Evolutionary conservation across 2,113 vertebrate species (phyloP), one percentile per base, ranked within the genome.

Genomic region (Elaphurus davidianus): DNA sequence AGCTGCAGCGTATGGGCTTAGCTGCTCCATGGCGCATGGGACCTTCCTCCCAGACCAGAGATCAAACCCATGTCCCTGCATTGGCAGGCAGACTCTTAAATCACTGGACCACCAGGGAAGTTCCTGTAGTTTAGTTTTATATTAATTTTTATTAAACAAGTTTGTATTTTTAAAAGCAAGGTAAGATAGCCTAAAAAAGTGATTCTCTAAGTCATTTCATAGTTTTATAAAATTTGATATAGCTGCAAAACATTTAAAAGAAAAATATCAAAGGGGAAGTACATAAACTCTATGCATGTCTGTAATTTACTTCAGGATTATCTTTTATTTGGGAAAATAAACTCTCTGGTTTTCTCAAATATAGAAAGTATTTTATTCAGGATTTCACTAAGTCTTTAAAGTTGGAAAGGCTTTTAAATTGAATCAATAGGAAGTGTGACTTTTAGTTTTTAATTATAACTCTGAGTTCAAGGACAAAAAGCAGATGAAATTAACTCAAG

Each of bases 261-360:
- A 96, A 98, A 96, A 97, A 13, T 43, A 47, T 67, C 90, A 95
- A 45, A 88, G 59, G 14, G 1, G 10, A 94, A 87, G 9, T 71
- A 91, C 12, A 17, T 84, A 85, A 94, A 87, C 83, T 40, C 36
- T 6, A 94, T 36, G 40, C 40, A 84, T 84, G 4, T 27, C 87
- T 97, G 50, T 96, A 74, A 86, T 67, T 93, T 93, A 81, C 55
- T 59, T 81, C n/a, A 45, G 21, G 45, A 91, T 74, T 84, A 82
- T 54, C 87, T 95, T 90, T 97, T 87, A 79, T 88, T 90, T 71
- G 14, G 78, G 87, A 88, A 90, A 85, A 93, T 86, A 93, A 91
- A 60, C 15, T 30, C 55, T 87, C 59, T 89, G 17, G 40, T 84
- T 94, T 94, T 93, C 59, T 87, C 60, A 52, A 83, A 90, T 36